Conservation (phyloP, 2,888 invertebrate species). For the Lissonota sp. region DNA sequence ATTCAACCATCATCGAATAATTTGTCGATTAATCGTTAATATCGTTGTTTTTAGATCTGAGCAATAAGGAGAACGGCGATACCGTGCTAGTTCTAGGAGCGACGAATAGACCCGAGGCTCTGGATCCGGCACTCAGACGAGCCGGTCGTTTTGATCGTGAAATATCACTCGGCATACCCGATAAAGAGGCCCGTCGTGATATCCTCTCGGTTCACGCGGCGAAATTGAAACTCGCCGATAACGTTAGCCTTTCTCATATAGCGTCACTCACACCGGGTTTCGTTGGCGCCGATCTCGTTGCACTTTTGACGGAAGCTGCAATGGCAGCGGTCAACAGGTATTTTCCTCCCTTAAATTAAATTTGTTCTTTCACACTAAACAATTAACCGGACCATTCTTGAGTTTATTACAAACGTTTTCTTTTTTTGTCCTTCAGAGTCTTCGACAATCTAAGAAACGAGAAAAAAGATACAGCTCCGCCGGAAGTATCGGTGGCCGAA, state of each 20-base stretch:
- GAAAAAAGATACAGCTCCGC: constrained; percentile 51
- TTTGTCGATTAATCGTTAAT: background rate
- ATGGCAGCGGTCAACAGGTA: constrained; percentile 93
- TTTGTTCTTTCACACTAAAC: no score
- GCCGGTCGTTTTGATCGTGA: constrained; percentile 98
- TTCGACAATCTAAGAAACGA: constrained; percentile 80
- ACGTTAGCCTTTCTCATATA: constrained; percentile 89
- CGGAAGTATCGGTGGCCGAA: constrained; percentile 64
- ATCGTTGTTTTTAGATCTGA: constrained; percentile 82
- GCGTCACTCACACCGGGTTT: constrained; percentile 97
- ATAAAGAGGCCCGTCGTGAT: constrained; percentile 91
- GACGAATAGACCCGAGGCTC: constrained; percentile 95
- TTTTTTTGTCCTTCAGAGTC: constrained; percentile 73
- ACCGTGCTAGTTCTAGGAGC: constrained; percentile 96
- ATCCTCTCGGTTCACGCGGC: constrained; percentile 91
- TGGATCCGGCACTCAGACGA: constrained; percentile 96
- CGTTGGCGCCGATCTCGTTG: constrained; percentile 97
- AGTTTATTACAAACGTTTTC: constrained; percentile 9
- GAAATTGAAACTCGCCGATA: constrained; percentile 88
- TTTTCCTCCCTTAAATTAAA: background rate
- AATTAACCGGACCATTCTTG: no score
- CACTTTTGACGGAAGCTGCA: constrained; percentile 94
- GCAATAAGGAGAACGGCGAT: constrained; percentile 85
- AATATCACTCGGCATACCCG: constrained; percentile 96
- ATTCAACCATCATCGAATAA: background rate